phyloP scores from a whole-genome alignment of 2,113 vertebrate genomes.

The Tychaedon coryphoeus region DNA sequence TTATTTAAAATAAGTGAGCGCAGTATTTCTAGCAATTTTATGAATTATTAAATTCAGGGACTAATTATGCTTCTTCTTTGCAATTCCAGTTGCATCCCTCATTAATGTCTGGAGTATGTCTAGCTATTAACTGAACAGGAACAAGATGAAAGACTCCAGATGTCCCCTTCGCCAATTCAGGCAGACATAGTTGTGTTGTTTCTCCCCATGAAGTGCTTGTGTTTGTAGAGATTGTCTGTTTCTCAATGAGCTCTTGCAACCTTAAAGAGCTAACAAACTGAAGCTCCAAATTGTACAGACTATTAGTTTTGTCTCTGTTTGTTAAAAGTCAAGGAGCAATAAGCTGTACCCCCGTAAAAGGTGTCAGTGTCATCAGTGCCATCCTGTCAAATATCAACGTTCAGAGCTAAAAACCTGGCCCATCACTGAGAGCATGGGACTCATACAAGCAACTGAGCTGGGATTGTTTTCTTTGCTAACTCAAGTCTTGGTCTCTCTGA shows the following conservation, averaged over 20 bases:
- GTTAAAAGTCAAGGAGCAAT: neutral
- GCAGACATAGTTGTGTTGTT: neutral
- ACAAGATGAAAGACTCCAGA: conserved; percentile 18
- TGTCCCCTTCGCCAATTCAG: neutral
- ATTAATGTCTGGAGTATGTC: conserved; percentile 10
- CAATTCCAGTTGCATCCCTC: neutral
- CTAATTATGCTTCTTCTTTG: conserved; percentile 35
- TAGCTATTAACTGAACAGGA: conserved; percentile 28
- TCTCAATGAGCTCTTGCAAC: neutral
- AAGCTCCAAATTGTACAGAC: neutral
- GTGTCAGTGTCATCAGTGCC: neutral
- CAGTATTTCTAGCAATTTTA: neutral
- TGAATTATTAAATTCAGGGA: neutral
- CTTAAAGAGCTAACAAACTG: neutral
- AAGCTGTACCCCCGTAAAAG: neutral
- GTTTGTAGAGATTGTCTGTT: neutral
- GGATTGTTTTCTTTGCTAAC: neutral
- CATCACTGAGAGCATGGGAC: neutral
- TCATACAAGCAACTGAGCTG: neutral
- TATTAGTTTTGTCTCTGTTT: neutral
- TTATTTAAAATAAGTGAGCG: neutral
- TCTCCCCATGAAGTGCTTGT: neutral
- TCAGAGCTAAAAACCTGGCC: neutral
- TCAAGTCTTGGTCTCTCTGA: neutral
- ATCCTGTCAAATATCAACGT: neutral